Conservation (phyloP, 2,113 vertebrate species). For the Varanus komodoensis region DNA sequence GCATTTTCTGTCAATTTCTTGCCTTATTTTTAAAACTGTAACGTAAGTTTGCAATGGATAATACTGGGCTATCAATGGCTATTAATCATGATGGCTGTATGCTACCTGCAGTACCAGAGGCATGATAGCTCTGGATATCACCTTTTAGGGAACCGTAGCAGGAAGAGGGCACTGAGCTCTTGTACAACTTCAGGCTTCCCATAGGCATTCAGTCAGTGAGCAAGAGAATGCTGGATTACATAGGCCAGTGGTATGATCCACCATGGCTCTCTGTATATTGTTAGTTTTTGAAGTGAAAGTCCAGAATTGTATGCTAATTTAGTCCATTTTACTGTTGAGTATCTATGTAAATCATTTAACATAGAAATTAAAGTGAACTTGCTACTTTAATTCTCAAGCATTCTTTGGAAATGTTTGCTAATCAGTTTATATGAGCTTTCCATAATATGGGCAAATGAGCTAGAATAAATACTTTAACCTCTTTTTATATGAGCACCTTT, state of each 20-base stretch:
- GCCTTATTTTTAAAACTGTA: not conserved
- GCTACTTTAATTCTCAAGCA: not conserved
- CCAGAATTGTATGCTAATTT: not conserved
- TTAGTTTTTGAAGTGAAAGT: not conserved
- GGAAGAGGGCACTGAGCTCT: no score
- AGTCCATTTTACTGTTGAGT: not conserved
- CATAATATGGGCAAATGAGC: not conserved
- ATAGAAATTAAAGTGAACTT: accelerated
- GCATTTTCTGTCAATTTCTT: not conserved
- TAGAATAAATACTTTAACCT: not conserved
- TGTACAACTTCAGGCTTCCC: no score
- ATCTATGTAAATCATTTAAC: not conserved
- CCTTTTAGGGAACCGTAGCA: no score
- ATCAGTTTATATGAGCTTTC: accelerated
- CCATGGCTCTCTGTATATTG: no score
- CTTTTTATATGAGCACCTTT: not conserved
- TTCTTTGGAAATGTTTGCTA: not conserved
- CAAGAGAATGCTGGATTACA: no score
- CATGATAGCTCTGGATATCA: no score
- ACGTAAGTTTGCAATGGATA: no score
- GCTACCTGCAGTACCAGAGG: no score
- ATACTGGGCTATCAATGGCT: no score
- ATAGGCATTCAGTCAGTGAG: no score
- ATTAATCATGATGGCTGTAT: no score
- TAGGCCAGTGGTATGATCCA: no score